These are phyloP conservation scores for Albula goreensis DNA, from an alignment of 2,113 vertebrate genomes.

Conservation along the genomic window DNA sequence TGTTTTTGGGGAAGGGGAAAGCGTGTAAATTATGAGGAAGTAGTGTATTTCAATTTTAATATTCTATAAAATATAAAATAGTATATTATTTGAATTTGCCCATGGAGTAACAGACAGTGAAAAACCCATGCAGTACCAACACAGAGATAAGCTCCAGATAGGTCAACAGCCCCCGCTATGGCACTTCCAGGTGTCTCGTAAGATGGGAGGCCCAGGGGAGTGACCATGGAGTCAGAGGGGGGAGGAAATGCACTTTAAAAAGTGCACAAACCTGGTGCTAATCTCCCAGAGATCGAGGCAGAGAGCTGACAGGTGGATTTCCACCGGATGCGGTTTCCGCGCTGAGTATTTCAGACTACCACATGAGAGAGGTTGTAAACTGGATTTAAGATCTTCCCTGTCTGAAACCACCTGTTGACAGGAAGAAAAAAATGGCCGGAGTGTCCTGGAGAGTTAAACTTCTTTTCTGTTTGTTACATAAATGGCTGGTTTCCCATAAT, in stretches of 20 bases:
- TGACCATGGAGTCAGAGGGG: neutral
- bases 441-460: neutral
- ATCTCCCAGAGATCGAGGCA: neutral
- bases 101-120: neutral
- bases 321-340: neutral
- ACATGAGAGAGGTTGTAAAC: neutral
- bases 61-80: too few relatives aligned
- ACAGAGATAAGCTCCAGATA: neutral
- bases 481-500: neutral
- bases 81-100: neutral
- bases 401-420: neutral
- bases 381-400: neutral
- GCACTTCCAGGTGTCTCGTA: neutral
- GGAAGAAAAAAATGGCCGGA: neutral
- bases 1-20: too few relatives aligned
- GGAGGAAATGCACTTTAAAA: neutral
- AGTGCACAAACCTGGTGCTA: neutral
- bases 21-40: too few relatives aligned
- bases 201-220: neutral
- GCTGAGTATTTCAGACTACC: neutral
- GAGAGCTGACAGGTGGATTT: neutral
- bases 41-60: too few relatives aligned
- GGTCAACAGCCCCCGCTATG: neutral
- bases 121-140: neutral
- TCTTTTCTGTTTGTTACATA: neutral